These are phyloP conservation scores for Lucilia cuprina DNA, from an alignment of 1,140 invertebrate species.

Conservation along the genomic window DNA sequence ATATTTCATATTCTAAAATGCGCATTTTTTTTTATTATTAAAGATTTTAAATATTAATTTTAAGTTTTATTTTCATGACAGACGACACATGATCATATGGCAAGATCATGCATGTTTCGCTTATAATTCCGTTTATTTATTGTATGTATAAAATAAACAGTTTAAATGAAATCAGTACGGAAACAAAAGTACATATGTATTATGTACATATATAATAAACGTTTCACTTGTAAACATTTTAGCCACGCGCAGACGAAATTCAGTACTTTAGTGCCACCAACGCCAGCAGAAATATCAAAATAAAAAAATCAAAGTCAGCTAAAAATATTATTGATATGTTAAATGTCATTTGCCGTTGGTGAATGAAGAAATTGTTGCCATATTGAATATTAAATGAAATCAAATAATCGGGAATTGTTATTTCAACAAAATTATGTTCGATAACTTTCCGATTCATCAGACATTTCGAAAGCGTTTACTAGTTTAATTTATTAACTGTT, in stretches of 20 bases:
- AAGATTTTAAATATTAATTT: not conserved
- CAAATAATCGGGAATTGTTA: too few species aligned
- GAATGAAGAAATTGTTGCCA: too few species aligned
- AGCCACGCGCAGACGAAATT: conserved; percentile 13
- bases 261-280: not conserved
- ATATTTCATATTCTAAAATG: not conserved
- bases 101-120: not conserved
- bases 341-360: not conserved
- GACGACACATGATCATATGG: not conserved
- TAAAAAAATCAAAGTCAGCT: not conserved
- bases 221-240: not conserved
- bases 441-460: too few species aligned
- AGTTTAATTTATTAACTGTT: too few species aligned
- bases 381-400: too few species aligned
- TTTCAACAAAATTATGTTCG: too few species aligned
- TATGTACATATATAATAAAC: not conserved
- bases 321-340: not conserved
- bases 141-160: not conserved
- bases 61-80: not conserved
- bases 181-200: not conserved
- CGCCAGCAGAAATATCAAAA: not conserved
- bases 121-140: not conserved
- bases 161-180: not conserved
- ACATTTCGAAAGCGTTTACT: too few species aligned
- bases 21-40: not conserved